Percentiles rank a stretch among this genome's conserved stretches.
Conservation (phyloP, 2,113 vertebrate genomes). For the Grammomys dolichurus region DNA sequence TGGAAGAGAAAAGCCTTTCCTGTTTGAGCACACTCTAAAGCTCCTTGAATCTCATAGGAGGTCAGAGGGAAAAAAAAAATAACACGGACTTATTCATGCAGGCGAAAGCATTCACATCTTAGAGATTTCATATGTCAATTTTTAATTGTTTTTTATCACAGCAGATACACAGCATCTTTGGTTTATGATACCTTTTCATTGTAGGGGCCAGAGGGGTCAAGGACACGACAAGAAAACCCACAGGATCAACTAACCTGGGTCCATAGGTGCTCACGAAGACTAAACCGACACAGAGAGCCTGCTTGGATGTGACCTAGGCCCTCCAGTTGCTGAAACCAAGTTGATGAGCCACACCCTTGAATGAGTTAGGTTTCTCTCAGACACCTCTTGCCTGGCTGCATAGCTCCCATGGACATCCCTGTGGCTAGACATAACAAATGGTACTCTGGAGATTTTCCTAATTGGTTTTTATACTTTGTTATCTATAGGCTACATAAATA, state of each 20-base stretch:
- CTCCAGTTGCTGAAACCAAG: neutral
- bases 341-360: neutral
- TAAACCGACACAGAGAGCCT: neutral
- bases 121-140: neutral
- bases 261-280: neutral
- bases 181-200: neutral
- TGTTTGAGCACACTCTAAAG: neutral
- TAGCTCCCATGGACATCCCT: too few relatives aligned
- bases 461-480: neutral
- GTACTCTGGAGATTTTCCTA: neutral
- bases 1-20: neutral
- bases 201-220: neutral
- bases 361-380: neutral
- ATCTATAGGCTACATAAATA: neutral
- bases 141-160: constrained; percentile 26
- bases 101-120: constrained; percentile 48
- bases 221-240: neutral
- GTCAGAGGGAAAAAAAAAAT: constrained; percentile 13
- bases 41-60: constrained; percentile 1
- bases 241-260: neutral
- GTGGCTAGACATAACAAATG: fast-evolving
- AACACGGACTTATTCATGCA: neutral
- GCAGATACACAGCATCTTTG: constrained; percentile 10
- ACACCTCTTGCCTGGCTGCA: neutral
- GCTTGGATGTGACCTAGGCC: neutral